phyloP scores from a whole-genome alignment of 2,113 vertebrate genomes.

The Perognathus longimembris region DNA sequence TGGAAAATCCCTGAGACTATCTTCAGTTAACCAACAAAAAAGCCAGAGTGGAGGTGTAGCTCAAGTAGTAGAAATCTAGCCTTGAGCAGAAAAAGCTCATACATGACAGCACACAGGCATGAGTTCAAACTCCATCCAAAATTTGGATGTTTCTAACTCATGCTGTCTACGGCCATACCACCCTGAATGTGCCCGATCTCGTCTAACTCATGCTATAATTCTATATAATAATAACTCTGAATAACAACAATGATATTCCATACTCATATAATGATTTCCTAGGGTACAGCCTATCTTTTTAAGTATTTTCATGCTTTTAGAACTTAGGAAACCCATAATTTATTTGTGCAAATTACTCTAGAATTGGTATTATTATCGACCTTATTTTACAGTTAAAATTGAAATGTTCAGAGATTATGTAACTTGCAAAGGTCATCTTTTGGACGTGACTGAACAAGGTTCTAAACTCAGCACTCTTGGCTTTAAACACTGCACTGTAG shows the following conservation, averaged over 20 bases:
- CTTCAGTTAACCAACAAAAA: too few relatives aligned
- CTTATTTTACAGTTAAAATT: conserved; percentile 3
- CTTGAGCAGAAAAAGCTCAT: too few relatives aligned
- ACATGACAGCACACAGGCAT: too few relatives aligned
- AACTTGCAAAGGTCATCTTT: background rate
- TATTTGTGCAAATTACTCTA: background rate
- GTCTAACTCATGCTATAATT: background rate
- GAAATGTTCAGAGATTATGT: background rate
- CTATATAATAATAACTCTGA: background rate
- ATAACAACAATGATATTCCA: background rate
- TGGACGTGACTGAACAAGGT: background rate
- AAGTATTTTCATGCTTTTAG: background rate
- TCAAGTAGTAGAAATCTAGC: background rate
- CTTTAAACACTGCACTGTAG: background rate
- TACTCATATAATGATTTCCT: background rate
- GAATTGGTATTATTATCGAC: background rate
- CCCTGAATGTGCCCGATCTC: too few relatives aligned
- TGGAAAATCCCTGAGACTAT: too few relatives aligned
- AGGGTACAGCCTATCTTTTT: background rate
- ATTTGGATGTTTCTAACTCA: too few relatives aligned
- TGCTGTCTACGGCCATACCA: too few relatives aligned
- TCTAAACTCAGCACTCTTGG: background rate
- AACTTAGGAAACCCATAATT: background rate
- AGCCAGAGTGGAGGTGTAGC: too few relatives aligned
- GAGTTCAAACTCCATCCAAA: too few relatives aligned